Percentiles rank a stretch among this genome's conserved stretches.
These are phyloP conservation scores for Sceliomorpha sp. DNA, from an alignment of 2,888 invertebrate species.

Conservation along the genomic window DNA sequence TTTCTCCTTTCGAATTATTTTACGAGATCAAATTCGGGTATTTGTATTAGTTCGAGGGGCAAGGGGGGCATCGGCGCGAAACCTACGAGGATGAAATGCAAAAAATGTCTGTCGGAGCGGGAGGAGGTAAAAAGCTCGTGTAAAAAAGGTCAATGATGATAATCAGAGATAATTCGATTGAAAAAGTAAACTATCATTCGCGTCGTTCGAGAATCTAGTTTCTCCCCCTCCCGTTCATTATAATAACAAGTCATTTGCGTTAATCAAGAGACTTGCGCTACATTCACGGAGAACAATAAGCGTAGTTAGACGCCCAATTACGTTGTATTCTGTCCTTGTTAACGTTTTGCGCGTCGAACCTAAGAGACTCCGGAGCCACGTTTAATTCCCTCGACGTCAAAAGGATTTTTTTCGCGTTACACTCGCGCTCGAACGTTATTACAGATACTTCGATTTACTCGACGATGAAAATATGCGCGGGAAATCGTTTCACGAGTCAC, in stretches of 20 bases:
- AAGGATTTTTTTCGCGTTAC: not conserved
- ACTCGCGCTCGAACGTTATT: too few relatives aligned
- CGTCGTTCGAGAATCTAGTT: conserved; percentile 49
- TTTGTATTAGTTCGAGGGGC: too few relatives aligned
- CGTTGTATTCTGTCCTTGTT: conserved; percentile 63
- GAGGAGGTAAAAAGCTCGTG: too few relatives aligned
- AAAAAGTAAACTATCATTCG: conserved; percentile 22
- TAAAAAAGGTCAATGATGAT: conserved; percentile 1
- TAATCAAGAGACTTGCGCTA: conserved; percentile 56
- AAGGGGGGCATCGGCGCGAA: too few relatives aligned
- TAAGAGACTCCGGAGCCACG: conserved; percentile 2
- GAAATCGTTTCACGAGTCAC: too few relatives aligned
- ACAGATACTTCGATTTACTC: too few relatives aligned
- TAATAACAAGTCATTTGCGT: conserved; percentile 62
- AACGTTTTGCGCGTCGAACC: conserved; percentile 22
- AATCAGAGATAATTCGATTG: conserved; percentile 10
- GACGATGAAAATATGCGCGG: too few relatives aligned
- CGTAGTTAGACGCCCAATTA: conserved; percentile 70
- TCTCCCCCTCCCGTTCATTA: conserved; percentile 47
- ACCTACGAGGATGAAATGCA: too few relatives aligned
- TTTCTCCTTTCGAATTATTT: not conserved
- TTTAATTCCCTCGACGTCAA: conserved; percentile 17
- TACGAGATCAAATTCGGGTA: not conserved
- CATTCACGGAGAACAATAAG: conserved; percentile 65
- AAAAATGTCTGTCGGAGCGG: too few relatives aligned